Percentiles rank a stretch among this genome's conserved stretches.
These are phyloP conservation scores for Poecilia velifera DNA, from an alignment of 2,797 vertebrate species.

Conservation along the genomic window DNA sequence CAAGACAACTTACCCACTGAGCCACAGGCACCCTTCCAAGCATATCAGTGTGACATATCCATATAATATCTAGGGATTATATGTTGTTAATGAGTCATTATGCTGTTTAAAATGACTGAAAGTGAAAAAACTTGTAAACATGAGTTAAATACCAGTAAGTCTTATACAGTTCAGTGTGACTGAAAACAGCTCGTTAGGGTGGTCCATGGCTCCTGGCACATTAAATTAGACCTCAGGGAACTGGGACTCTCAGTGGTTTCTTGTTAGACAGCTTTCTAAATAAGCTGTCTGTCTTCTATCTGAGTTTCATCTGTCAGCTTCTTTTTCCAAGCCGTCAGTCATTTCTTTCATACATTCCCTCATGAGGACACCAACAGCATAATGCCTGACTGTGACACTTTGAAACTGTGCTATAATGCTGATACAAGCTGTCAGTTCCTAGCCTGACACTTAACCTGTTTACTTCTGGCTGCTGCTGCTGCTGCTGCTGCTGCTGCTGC, in stretches of 20 bases:
- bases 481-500: neutral
- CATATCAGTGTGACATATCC: neutral
- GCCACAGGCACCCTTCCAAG: neutral
- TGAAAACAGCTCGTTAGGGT: neutral
- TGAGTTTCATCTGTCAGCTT: neutral
- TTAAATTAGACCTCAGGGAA: neutral
- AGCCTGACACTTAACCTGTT: neutral
- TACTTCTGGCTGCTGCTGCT: neutral
- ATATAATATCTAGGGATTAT: neutral
- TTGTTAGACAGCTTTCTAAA: neutral
- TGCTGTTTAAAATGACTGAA: neutral
- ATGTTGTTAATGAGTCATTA: neutral
- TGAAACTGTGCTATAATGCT: neutral
- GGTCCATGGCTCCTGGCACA: neutral
- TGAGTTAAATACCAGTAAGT: neutral
- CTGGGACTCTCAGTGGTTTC: neutral
- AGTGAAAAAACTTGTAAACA: neutral
- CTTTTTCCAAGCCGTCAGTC: neutral
- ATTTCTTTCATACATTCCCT: neutral
- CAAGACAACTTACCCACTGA: neutral
- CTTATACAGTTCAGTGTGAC: neutral
- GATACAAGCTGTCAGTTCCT: neutral
- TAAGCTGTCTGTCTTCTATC: neutral
- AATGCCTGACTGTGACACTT: neutral
- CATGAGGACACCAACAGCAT: neutral